A percentile compares a stretch with the other conserved stretches of the same genome.
Conservation (phyloP, 2,888 invertebrate species). For the Scelioninae gen. 2 region DNA sequence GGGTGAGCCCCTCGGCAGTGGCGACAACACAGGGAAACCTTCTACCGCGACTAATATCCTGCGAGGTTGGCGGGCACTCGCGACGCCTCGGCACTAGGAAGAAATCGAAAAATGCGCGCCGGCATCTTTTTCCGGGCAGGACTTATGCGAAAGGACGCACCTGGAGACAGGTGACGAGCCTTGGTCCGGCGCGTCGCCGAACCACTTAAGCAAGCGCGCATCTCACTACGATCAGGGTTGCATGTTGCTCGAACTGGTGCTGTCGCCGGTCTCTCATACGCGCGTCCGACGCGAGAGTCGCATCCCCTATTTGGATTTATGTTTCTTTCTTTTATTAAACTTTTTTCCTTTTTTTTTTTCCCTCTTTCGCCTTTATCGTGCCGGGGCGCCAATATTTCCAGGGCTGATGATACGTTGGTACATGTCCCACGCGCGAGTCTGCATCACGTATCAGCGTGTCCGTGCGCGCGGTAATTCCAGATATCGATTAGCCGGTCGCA, state of each 20-base stretch:
- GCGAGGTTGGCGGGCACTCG: slow-evolving; percentile 73
- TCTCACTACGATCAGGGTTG: slow-evolving; percentile 72
- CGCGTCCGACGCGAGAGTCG: slow-evolving; percentile 31
- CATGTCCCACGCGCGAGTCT: slow-evolving; percentile 29
- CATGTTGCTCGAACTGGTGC: slow-evolving; percentile 67
- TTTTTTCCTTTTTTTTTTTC: slow-evolving; percentile 31
- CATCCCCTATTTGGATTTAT: slow-evolving; percentile 48
- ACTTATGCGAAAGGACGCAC: slow-evolving; percentile 64
- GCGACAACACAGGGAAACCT: slow-evolving; percentile 40
- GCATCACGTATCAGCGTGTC: slow-evolving; percentile 31
- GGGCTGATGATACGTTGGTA: slow-evolving; percentile 44
- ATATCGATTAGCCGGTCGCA: slow-evolving; percentile 51
- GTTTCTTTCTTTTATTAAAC: slow-evolving; percentile 52
- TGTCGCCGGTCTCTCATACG: slow-evolving; percentile 38
- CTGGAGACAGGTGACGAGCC: slow-evolving; percentile 65
- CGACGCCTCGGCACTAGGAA: slow-evolving; percentile 74
- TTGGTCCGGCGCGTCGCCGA: slow-evolving; percentile 56
- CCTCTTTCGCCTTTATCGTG: slow-evolving; percentile 22
- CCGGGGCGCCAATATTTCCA: slow-evolving; percentile 42
- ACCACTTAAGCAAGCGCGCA: slow-evolving; percentile 72
- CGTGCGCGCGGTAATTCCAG: slow-evolving; percentile 37
- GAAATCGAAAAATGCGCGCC: slow-evolving; percentile 70
- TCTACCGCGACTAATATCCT: slow-evolving; percentile 65
- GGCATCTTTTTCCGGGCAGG: slow-evolving; percentile 68
- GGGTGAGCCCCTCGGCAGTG: too few species aligned